Base-by-base conservation (phyloP, 2,797 vertebrate species). In the Rousettus madagascariensis region DNA sequence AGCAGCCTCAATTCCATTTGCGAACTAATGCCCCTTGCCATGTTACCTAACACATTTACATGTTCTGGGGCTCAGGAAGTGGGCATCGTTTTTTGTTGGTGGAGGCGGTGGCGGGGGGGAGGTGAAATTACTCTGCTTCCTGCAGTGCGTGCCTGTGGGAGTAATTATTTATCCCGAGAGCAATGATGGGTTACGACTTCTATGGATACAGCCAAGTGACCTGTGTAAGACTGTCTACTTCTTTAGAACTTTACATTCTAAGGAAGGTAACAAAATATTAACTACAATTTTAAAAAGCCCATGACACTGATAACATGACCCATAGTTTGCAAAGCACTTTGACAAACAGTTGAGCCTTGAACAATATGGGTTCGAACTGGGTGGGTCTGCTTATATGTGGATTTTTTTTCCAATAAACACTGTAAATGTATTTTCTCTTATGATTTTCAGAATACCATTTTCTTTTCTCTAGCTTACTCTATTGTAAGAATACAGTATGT, bases 221-320 rank as follows among this genome's bases (percentile, higher is more conserved):
- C 38, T 15, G 41, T 22, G 30, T 28, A 85, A 94, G 84, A n/a
- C 22, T 75, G 17, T 59, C 46, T 69, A 61, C 4, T 59, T 28
- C 19, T 41, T 53, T 19, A 90, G 79, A 49, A 90, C 13, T 68
- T 53, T 41, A 59, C 19, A 3, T 46, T 66, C 49, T 51, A 91
- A 86, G 74, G 38, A 94, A 89, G 33, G 43, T 41, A 69, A 65
- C 71, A 95, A 90, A 66, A 65, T 59, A 82, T n/a, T 93, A 51
- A 72, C n/a, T 71, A 55, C 10, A 83, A 66, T 30, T 72, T 30
- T 68, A 41, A 13, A 46, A 93, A 88, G 26, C 7, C 26, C 43
- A 46, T 82, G 79, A 43, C 38, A 71, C 66, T 43, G 33, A 69
- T 26, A 93, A 36, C 2, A 36, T 26, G 22, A 88, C 12, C 53